Base-by-base conservation (phyloP, 2,888 invertebrate species). In the Eupithecia exiguata region DNA sequence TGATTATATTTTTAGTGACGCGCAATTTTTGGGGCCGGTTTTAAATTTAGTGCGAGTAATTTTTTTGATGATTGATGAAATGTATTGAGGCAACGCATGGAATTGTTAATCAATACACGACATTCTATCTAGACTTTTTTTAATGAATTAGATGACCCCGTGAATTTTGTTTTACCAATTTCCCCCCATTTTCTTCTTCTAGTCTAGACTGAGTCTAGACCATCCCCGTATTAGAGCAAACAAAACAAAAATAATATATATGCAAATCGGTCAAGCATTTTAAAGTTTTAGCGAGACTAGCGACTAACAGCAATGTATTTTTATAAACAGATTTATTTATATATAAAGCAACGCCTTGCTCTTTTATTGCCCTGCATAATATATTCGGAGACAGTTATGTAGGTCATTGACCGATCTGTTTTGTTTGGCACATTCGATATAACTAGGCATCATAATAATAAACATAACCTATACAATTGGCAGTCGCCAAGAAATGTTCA, bases 401-500 rank as follows among this genome's bases (percentile, higher is more conserved):
- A 65, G 76, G 69, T 69, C 70, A 75, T 73, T 75, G 78, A 72
- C 71, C 77, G 65, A 36, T 63, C 68, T 74, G 71, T 77, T n/a
- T n/a, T n/a, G n/a, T 74, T 78, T 66, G 69, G 71, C 65, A 9
- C 25, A 14, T 66, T 68, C 67, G 61, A 61, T 76, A 72, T 77
- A 76, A 71, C 74, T 71, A 66, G 63, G 10, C 62, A 35, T 62
- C 35, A 38, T 69, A n/a, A n/a, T 66, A 72, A n/a, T n/a, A n/a
- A n/a, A n/a, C n/a, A n/a, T n/a, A n/a, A n/a, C n/a, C 68, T 72
- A 72, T 49, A n/a, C 21, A 53, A 71, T 73, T 68, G 67, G 30
- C 68, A 67, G 72, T 70, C 65, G 76, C 77, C 77, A 78, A 75
- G 70, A 70, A 77, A 78, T 77, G 71, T 43, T 38, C 66, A n/a